Evolutionary conservation across 2,888 invertebrate genomes (phyloP), one percentile per base, ranked within the genome.

Genomic region (Thera britannica): DNA sequence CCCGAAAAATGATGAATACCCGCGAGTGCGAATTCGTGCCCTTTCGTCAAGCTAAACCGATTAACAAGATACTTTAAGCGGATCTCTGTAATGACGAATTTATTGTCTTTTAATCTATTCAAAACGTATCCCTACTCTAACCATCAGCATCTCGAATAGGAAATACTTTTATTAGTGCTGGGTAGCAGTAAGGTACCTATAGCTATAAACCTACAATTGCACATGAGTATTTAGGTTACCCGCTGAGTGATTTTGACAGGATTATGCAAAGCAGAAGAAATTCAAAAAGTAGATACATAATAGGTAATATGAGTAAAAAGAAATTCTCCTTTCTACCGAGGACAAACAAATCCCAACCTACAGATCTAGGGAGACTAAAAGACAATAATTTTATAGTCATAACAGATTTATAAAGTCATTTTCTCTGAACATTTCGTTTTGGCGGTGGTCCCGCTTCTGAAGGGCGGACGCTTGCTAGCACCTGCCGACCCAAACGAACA

Each of bases 61-160:
- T 92, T 91, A 90, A 88, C 88, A 86, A 87, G 88, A 90, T 90
- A 90, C 88, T 89, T 88, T 87, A 84, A 89, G 85, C 84, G 56
- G 36, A 49, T 63, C 62, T 83, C 88, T 81, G 79, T 60, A 56
- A 65, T 44, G 44, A 52, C 34, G 34, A 52, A 52, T 34, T 52
- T 52, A 52, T 34, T 9, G 52, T 52, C 52, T 6, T 8, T 52
- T 7, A 9, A 9, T 46, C 44, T 46, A 23, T 23, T 23, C 23
- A 2, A 46, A 7, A 41, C 41, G 5, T 46, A 46, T 23, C 23
- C 8, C 9, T 44, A 44, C 44, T 46, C 44, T 9, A 23, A 23
- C 23, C 23, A 23, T 23, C 23, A 23, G 23, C 23, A 23, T 23
- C 23, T 23, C 9, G 44, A 46, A 9, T 46, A 46, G 44, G 9